These are phyloP conservation scores for Potamarius usumacintae DNA, from an alignment of 2,113 vertebrate species.

Conservation along the genomic window DNA sequence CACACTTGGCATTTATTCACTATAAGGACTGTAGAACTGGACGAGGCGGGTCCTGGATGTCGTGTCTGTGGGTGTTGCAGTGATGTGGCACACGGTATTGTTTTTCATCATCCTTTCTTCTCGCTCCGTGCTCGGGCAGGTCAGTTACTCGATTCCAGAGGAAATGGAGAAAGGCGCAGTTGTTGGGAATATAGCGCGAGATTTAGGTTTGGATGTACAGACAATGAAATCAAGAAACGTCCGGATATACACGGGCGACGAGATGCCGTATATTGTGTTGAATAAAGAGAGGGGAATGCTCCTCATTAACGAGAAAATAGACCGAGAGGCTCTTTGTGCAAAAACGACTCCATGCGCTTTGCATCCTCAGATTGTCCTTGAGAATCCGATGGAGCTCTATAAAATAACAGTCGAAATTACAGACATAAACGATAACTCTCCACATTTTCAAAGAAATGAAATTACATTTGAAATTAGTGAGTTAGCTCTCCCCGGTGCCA, in stretches of 20 bases:
- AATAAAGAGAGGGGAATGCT: conserved; percentile 58
- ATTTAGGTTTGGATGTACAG: conserved; percentile 61
- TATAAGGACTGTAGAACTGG: neutral
- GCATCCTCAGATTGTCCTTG: conserved; percentile 61
- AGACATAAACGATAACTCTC: conserved; percentile 28
- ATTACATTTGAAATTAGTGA: conserved; percentile 60
- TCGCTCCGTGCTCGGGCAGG: conserved; percentile 48
- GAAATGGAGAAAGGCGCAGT: conserved; percentile 64
- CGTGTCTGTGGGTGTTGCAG: conserved; percentile 10
- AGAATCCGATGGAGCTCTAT: conserved; percentile 65
- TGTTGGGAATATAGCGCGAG: conserved; percentile 66
- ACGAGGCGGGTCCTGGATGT: neutral
- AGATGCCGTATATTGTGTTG: conserved; percentile 58
- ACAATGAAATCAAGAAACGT: conserved; percentile 55
- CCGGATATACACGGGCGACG: conserved; percentile 61
- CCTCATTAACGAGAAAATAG: conserved; percentile 53
- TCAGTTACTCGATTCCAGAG: conserved; percentile 66
- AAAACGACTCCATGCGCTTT: conserved; percentile 31
- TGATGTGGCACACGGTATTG: conserved; percentile 59
- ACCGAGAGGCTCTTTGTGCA: conserved; percentile 56
- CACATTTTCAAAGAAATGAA: conserved; percentile 35
- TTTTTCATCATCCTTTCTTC: conserved; percentile 32
- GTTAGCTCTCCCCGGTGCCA: conserved; percentile 46
- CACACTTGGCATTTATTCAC: neutral
- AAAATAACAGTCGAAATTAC: conserved; percentile 58